phyloP scores from a whole-genome alignment of 2,797 vertebrate genomes.

The Pampus argenteus region DNA sequence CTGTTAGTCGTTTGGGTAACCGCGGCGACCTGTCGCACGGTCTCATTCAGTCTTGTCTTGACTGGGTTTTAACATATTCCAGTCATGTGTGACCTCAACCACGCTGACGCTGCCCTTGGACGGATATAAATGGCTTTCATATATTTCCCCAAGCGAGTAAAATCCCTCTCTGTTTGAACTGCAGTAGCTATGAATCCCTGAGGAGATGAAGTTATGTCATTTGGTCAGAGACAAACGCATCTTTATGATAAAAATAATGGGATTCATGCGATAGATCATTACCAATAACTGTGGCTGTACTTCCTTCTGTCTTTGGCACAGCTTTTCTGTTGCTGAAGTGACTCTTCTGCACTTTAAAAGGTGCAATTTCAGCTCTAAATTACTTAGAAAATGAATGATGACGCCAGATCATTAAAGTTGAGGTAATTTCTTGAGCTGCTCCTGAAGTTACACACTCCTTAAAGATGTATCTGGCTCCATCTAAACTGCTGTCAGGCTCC shows the following conservation, averaged over 20 bases:
- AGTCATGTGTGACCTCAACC: slow-evolving; percentile 68
- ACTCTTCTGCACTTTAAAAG: slow-evolving; percentile 38
- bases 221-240: slow-evolving; percentile 42
- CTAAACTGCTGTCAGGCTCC: slow-evolving; percentile 60
- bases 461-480: slow-evolving; percentile 42
- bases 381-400: slow-evolving; percentile 8
- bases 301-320: slow-evolving; percentile 11
- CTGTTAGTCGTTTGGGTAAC: slow-evolving; percentile 10
- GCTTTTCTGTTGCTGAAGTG: slow-evolving; percentile 18
- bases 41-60: slow-evolving; percentile 13
- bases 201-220: slow-evolving; percentile 39
- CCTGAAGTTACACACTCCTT: slow-evolving; percentile 30
- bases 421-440: slow-evolving; percentile 17
- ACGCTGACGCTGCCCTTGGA: slow-evolving; percentile 62
- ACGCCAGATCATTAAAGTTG: slow-evolving; percentile 18
- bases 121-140: slow-evolving; percentile 35
- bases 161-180: slow-evolving; percentile 36
- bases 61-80: slow-evolving; percentile 55
- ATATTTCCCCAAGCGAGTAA: slow-evolving; percentile 32
- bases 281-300: slow-evolving; percentile 14
- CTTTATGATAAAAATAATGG: slow-evolving; percentile 54
- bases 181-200: slow-evolving; percentile 15
- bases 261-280: slow-evolving; percentile 54
- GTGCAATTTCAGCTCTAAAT: slow-evolving; percentile 4
- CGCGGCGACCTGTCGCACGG: slow-evolving; percentile 14